A percentile compares a stretch with the other conserved stretches of the same genome.
Conservation (phyloP, 2,888 invertebrate genomes). For the Keiferia lycopersicella region DNA sequence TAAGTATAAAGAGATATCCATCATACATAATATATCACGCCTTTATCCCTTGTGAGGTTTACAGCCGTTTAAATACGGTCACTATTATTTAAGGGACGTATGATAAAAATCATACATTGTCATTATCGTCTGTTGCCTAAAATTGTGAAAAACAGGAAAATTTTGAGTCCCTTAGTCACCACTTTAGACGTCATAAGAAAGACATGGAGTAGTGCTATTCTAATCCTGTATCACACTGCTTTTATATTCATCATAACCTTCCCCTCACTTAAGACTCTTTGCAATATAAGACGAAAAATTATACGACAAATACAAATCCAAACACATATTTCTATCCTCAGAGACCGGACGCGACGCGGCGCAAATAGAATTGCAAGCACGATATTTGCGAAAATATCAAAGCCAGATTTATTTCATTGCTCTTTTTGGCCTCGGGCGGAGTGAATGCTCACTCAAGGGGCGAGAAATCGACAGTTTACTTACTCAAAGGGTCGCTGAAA, state of each 20-base stretch:
- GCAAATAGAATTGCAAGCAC: conserved; percentile 39
- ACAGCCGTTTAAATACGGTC: too few relatives aligned
- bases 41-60: too few relatives aligned
- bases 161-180: too few relatives aligned
- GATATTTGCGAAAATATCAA: conserved; percentile 30
- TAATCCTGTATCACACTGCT: too few relatives aligned
- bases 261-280: conserved; percentile 11
- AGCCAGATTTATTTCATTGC: conserved; percentile 44
- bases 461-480: conserved; percentile 39
- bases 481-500: conserved; percentile 37
- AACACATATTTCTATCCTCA: conserved; percentile 33
- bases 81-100: too few relatives aligned
- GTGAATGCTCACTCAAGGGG: conserved; percentile 31
- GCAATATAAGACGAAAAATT: conserved; percentile 30
- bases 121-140: too few relatives aligned
- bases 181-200: too few relatives aligned
- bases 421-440: conserved; percentile 31
- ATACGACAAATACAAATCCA: conserved; percentile 33
- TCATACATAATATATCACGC: too few relatives aligned
- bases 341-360: conserved; percentile 30
- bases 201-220: too few relatives aligned
- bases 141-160: too few relatives aligned
- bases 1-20: not conserved
- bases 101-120: too few relatives aligned
- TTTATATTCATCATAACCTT: too few relatives aligned